phyloP scores from a whole-genome alignment of 2,888 invertebrate species.

The Schizotus pectinicornis region DNA sequence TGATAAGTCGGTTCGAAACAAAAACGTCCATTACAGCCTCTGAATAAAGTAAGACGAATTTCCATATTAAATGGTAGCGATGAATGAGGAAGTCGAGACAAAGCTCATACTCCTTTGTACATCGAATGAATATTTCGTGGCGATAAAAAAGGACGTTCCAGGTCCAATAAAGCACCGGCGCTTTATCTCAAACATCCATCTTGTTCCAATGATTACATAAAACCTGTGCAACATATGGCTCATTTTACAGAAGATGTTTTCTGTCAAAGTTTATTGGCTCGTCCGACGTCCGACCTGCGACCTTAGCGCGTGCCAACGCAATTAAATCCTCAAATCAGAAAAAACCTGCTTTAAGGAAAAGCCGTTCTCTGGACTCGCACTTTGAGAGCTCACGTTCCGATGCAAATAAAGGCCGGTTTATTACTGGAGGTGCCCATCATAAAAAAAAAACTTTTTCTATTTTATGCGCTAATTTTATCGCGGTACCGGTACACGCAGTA shows the following conservation, averaged over 20 bases:
- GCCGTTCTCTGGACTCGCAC: too few relatives aligned
- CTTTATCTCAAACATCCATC: conserved; percentile 45
- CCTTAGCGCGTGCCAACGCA: conserved; percentile 44
- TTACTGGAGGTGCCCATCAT: too few relatives aligned
- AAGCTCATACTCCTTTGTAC: conserved; percentile 16
- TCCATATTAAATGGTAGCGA: conserved; percentile 1
- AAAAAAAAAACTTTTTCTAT: not conserved
- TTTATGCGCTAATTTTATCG: not conserved
- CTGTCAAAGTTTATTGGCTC: conserved; percentile 39
- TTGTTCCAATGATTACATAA: conserved; percentile 43
- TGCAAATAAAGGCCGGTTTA: conserved; percentile 10
- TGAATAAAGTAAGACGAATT: conserved; percentile 2
- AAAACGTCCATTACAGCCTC: not conserved
- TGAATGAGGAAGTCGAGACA: not conserved
- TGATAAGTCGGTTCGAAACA: not conserved
- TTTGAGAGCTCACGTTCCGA: conserved; percentile 1
- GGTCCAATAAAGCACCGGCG: conserved; percentile 42
- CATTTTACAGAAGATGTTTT: conserved; percentile 30
- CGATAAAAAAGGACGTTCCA: conserved; percentile 37
- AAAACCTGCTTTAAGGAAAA: conserved; percentile 12
- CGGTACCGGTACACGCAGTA: too few relatives aligned
- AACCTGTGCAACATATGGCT: conserved; percentile 43
- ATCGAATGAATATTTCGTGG: conserved; percentile 26
- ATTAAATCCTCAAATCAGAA: conserved; percentile 43
- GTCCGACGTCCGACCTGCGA: conserved; percentile 32